Conservation (phyloP, 2,113 vertebrate species). For the Bubo blakistoni region DNA sequence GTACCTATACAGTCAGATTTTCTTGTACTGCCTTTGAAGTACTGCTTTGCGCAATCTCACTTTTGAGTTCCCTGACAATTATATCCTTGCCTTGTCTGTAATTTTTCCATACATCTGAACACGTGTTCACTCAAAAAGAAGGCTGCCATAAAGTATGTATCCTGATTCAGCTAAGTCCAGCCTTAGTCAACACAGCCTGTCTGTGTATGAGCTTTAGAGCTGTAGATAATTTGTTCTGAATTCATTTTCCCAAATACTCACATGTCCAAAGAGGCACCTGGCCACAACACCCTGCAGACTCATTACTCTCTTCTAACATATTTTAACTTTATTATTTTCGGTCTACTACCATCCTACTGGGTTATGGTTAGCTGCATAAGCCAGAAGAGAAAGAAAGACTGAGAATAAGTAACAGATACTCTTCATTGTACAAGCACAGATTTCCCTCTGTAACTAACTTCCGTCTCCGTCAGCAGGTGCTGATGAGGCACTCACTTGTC, state of each 20-base stretch:
- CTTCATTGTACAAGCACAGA: neutral
- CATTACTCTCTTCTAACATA: neutral
- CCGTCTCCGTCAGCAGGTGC: neutral
- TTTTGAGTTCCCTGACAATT: neutral
- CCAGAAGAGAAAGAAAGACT: neutral
- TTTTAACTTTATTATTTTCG: neutral
- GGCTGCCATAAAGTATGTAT: neutral
- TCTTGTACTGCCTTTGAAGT: neutral
- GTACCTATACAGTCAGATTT: neutral
- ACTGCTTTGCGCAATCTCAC: neutral
- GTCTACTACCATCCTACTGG: neutral
- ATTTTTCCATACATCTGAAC: neutral
- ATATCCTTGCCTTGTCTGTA: neutral
- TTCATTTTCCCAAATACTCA: neutral
- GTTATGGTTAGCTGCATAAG: neutral
- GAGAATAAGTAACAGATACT: neutral
- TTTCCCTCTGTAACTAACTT: neutral
- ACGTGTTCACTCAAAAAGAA: neutral
- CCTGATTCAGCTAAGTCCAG: neutral
- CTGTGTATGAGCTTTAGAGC: neutral
- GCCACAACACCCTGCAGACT: neutral
- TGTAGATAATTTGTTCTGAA: neutral
- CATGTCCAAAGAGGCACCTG: neutral
- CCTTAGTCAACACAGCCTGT: neutral
- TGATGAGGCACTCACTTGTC: neutral